Conservation (phyloP, 2,888 invertebrate species). For the Mallateleia sp. region DNA sequence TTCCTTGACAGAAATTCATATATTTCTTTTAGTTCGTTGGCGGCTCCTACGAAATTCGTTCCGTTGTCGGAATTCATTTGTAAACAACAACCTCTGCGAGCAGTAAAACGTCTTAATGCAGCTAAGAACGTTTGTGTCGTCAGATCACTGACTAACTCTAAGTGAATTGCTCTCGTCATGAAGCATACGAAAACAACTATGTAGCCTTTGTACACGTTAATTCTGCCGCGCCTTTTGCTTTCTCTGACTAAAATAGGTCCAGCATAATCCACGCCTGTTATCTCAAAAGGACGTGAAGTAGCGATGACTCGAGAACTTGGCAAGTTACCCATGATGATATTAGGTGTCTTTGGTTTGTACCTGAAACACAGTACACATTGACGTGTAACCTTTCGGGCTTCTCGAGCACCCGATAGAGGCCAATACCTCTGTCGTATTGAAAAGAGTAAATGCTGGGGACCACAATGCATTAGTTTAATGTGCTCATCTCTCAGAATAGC, state of each 20-base stretch:
- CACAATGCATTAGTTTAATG: neutral
- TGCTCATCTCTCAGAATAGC: slow-evolving; percentile 12
- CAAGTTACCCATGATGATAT: slow-evolving; percentile 49
- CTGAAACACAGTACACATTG: slow-evolving; percentile 57
- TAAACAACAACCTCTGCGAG: slow-evolving; percentile 9
- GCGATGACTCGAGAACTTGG: slow-evolving; percentile 23
- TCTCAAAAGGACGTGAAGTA: slow-evolving; percentile 37
- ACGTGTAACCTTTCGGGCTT: slow-evolving; percentile 46
- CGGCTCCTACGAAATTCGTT: slow-evolving; percentile 15
- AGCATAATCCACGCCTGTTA: slow-evolving; percentile 38
- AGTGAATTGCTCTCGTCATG: slow-evolving; percentile 24
- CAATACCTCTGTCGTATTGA: slow-evolving; percentile 1
- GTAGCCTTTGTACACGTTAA: slow-evolving; percentile 52
- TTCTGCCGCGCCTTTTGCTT: slow-evolving; percentile 48
- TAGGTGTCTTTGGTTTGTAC: slow-evolving; percentile 32
- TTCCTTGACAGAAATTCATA: slow-evolving; percentile 31
- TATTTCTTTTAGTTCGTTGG: slow-evolving; percentile 35
- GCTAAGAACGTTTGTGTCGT: slow-evolving; percentile 62
- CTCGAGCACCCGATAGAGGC: slow-evolving; percentile 23
- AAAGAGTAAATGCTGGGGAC: neutral
- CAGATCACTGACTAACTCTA: slow-evolving; percentile 66
- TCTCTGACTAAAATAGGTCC: slow-evolving; percentile 75
- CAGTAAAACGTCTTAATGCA: slow-evolving; percentile 47
- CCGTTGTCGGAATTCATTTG: slow-evolving; percentile 11
- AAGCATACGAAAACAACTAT: slow-evolving; percentile 6